Evolutionary conservation across 2,888 invertebrate species (phyloP).

Genomic region (Hemaris fuciformis): DNA sequence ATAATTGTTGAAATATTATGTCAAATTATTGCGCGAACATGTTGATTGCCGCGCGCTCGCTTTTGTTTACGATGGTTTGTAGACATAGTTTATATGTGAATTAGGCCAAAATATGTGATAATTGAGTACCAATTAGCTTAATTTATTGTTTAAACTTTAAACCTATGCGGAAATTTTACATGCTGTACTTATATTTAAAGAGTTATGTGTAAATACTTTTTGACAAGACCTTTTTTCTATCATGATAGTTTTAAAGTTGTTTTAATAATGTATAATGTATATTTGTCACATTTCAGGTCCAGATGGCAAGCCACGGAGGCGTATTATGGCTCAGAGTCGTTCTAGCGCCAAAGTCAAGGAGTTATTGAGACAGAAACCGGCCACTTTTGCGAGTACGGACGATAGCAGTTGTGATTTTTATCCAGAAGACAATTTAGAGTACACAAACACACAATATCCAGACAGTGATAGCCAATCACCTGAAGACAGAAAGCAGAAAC

Average conservation of each 20-base stretch:
- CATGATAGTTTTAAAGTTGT: constrained; percentile 40
- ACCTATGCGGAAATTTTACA: not conserved
- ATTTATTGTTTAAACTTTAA: constrained; percentile 1
- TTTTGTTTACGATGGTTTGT: constrained; percentile 68
- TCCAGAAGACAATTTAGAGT: constrained; percentile 27
- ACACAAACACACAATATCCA: constrained; percentile 24
- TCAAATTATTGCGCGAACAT: constrained; percentile 68
- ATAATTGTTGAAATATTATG: constrained; percentile 40
- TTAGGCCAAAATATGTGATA: constrained; percentile 37
- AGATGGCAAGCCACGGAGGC: constrained; percentile 49
- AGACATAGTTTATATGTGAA: constrained; percentile 51
- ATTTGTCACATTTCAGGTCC: constrained; percentile 59
- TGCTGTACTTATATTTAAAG: not conserved
- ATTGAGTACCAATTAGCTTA: constrained; percentile 27
- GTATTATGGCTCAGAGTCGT: constrained; percentile 49
- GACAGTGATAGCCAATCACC: constrained; percentile 27
- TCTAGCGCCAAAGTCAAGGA: constrained; percentile 41
- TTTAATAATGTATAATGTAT: constrained; percentile 32
- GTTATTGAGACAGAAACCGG: constrained; percentile 34
- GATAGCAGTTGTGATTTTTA: constrained; percentile 37
- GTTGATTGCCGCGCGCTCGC: constrained; percentile 50
- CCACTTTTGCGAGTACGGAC: constrained; percentile 29
- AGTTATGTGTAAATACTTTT: not conserved
- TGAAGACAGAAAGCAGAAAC: constrained; percentile 19
- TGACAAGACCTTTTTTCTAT: constrained; percentile 30